Conservation (phyloP, 2,888 invertebrate genomes). For the Tricholauxania praeusta region DNA sequence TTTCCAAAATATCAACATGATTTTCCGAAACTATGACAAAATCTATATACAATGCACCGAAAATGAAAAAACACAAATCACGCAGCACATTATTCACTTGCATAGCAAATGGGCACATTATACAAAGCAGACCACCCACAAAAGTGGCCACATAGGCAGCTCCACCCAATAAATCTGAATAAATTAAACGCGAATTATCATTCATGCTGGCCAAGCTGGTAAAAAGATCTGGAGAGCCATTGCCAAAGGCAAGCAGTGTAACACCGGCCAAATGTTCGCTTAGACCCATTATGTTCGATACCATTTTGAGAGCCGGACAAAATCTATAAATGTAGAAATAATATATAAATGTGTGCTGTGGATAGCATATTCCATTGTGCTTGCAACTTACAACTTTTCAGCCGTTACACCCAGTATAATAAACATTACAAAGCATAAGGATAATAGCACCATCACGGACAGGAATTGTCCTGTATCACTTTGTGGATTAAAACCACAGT, state of each 20-base stretch:
- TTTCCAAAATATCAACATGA: slow-evolving; percentile 46
- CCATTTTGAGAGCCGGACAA: slow-evolving; percentile 70
- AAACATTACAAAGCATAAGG: slow-evolving; percentile 68
- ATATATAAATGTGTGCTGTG: no score
- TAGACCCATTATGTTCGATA: slow-evolving; percentile 68
- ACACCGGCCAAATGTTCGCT: slow-evolving; percentile 74
- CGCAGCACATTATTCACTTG: slow-evolving; percentile 47
- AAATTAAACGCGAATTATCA: slow-evolving; percentile 63
- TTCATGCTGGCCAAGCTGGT: slow-evolving; percentile 70
- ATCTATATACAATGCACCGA: slow-evolving; percentile 50
- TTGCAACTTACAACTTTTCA: slow-evolving; percentile 72
- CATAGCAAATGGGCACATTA: slow-evolving; percentile 70
- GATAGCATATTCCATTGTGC: no score
- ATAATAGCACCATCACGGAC: slow-evolving; percentile 42
- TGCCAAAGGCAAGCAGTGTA: slow-evolving; percentile 78
- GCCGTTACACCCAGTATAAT: slow-evolving; percentile 71
- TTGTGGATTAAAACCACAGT: slow-evolving; percentile 60
- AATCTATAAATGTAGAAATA: slow-evolving; percentile 63
- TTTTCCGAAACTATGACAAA: slow-evolving; percentile 47
- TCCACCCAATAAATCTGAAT: slow-evolving; percentile 70
- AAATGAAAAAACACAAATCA: slow-evolving; percentile 53
- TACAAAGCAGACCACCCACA: slow-evolving; percentile 72
- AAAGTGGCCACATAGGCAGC: slow-evolving; percentile 74
- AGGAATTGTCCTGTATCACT: slow-evolving; percentile 42
- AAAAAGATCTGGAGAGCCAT: slow-evolving; percentile 78